Percentiles rank a stretch among this genome's conserved stretches.
Conservation (phyloP, 2,888 invertebrate species). For the Unio pictorum region DNA sequence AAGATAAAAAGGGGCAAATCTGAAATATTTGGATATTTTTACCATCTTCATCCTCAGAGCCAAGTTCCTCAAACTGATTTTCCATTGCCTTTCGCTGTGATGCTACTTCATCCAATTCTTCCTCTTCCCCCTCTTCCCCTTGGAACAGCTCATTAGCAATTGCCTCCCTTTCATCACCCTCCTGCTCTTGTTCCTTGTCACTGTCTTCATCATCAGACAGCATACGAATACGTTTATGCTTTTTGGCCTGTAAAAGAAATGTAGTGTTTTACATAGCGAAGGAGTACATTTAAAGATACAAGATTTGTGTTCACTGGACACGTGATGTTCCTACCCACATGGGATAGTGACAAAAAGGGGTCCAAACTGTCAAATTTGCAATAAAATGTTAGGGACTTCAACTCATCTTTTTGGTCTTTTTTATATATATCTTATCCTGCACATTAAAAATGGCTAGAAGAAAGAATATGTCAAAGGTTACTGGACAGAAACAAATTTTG, state of each 20-base stretch:
- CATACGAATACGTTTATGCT: conserved; percentile 64
- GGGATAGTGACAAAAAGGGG: no score
- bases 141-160: conserved; percentile 70
- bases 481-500: no score
- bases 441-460: no score
- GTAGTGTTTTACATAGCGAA: background rate
- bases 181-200: conserved; percentile 60
- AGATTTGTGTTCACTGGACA: no score
- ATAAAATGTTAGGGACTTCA: no score
- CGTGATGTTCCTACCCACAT: no score
- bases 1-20: background rate
- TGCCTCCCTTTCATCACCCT: conserved; percentile 60
- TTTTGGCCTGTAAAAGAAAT: conserved; percentile 41
- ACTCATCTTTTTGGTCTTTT: no score
- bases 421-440: no score
- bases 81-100: conserved; percentile 40
- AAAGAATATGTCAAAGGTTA: no score
- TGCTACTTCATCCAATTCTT: conserved; percentile 46
- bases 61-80: conserved; percentile 78
- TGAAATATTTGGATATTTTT: conserved; percentile 3
- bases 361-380: no score
- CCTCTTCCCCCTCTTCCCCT: conserved; percentile 58
- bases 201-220: conserved; percentile 70
- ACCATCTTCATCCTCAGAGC: conserved; percentile 72
- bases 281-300: no score